A percentile compares a stretch with the other conserved stretches of the same genome.
Evolutionary conservation across 2,888 invertebrate species (phyloP).

Genomic region (Agrotis ipsilon): DNA sequence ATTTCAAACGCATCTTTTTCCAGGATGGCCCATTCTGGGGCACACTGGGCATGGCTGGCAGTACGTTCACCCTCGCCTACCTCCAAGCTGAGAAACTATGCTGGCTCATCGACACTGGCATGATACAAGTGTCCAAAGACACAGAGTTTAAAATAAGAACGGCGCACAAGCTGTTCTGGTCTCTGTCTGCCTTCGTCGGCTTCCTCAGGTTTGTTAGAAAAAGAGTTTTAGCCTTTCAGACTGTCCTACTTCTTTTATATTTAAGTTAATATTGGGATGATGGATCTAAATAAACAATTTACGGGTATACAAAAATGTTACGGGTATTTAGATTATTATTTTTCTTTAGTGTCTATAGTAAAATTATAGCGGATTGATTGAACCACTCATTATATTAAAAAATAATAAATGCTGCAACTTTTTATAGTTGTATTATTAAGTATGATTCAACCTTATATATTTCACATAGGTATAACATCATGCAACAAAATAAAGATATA

Average conservation of each 20-base stretch:
- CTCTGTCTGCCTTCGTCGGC: slow-evolving; percentile 93
- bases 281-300: neutral
- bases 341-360: too few relatives aligned
- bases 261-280: slow-evolving; percentile 3
- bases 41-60: slow-evolving; percentile 93
- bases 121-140: slow-evolving; percentile 90
- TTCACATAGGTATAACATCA: neutral
- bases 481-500: too few relatives aligned
- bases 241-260: slow-evolving; percentile 8
- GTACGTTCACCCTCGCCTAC: slow-evolving; percentile 94
- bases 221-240: neutral
- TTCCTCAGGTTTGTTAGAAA: slow-evolving; percentile 92
- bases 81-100: slow-evolving; percentile 96
- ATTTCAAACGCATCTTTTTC: slow-evolving; percentile 4
- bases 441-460: neutral
- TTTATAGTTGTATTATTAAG: slow-evolving; percentile 10
- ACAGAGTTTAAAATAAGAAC: slow-evolving; percentile 92
- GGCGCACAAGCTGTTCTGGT: slow-evolving; percentile 94
- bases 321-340: slow-evolving; percentile 2
- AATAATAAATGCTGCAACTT: too few relatives aligned
- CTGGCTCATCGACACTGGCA: slow-evolving; percentile 94
- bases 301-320: neutral
- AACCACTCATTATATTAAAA: too few relatives aligned
- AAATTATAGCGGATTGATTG: too few relatives aligned
- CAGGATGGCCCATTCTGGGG: slow-evolving; percentile 86